Evolutionary conservation across 1,140 invertebrate genomes (phyloP).

Genomic region (Drosophila obscura): DNA sequence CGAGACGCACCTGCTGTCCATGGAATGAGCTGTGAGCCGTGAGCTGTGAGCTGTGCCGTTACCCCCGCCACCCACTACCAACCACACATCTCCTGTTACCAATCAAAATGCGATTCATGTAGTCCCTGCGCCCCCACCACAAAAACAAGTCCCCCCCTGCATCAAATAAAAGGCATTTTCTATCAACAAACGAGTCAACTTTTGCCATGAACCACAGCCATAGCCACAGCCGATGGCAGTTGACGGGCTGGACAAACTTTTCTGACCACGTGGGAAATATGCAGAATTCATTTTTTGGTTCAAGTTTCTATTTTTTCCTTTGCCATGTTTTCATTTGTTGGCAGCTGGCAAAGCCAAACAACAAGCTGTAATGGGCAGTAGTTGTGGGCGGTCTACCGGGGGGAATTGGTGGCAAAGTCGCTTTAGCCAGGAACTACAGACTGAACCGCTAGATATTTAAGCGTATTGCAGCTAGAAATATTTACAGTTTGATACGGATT

Average conservation of each 20-base stretch:
- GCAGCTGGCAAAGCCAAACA: not conserved
- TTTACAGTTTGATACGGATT: too few species aligned
- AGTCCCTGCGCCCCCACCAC: too few species aligned
- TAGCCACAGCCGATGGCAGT: constrained; percentile 13
- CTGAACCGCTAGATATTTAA: too few species aligned
- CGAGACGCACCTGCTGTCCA: constrained; percentile 33
- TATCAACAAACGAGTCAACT: constrained; percentile 27
- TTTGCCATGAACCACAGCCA: constrained; percentile 21
- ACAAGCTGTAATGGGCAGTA: too few species aligned
- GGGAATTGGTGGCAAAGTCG: not conserved
- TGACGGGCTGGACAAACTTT: constrained; percentile 43
- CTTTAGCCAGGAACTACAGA: too few species aligned
- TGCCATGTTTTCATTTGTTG: not conserved
- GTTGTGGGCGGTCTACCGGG: too few species aligned
- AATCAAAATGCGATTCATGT: not conserved
- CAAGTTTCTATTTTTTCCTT: not conserved
- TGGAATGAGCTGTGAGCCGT: too few species aligned
- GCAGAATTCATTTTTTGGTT: constrained; percentile 30
- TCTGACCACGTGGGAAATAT: constrained; percentile 55
- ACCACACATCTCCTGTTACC: constrained; percentile 16
- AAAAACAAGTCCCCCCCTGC: too few species aligned
- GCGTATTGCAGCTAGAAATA: too few species aligned
- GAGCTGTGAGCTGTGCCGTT: too few species aligned
- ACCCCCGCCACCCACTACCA: too few species aligned
- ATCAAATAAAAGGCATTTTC: constrained; percentile 34